phyloP scores from a whole-genome alignment of 2,113 vertebrate genomes.

The Channa argus region DNA sequence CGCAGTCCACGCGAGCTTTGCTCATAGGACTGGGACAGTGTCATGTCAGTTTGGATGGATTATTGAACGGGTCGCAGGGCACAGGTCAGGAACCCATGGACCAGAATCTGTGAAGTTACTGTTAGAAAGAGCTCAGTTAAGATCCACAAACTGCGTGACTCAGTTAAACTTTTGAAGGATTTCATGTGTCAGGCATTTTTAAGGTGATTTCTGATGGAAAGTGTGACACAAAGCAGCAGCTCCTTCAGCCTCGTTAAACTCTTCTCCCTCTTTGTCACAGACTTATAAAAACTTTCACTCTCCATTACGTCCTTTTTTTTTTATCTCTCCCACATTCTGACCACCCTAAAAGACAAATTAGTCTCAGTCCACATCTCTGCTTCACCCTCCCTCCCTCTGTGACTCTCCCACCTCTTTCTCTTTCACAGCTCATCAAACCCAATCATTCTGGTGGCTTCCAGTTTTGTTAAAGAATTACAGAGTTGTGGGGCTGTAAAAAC shows the following conservation, averaged over 20 bases:
- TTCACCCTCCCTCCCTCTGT: neutral
- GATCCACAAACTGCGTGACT: too few relatives aligned
- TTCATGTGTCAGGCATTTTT: too few relatives aligned
- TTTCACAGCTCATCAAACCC: slow-evolving; percentile 67
- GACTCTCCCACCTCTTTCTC: neutral
- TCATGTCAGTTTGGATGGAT: too few relatives aligned
- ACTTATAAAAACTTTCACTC: neutral
- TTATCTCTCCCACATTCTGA: neutral
- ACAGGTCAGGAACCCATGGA: too few relatives aligned
- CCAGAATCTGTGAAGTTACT: too few relatives aligned
- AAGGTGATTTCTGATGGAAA: too few relatives aligned
- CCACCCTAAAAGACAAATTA: slow-evolving; percentile 5
- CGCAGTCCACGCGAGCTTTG: too few relatives aligned
- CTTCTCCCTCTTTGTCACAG: neutral
- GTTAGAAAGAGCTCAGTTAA: too few relatives aligned
- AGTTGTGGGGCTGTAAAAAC: slow-evolving; percentile 32
- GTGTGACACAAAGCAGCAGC: too few relatives aligned
- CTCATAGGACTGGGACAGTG: too few relatives aligned
- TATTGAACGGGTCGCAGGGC: too few relatives aligned
- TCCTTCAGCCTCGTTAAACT: neutral
- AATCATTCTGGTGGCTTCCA: slow-evolving; percentile 47
- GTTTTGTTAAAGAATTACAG: slow-evolving; percentile 67
- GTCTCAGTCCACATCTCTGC: neutral
- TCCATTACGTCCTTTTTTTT: neutral
- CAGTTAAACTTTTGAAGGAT: too few relatives aligned